These are phyloP conservation scores for Acrocera orbiculus DNA, from an alignment of 2,888 invertebrate species.

Conservation along the genomic window DNA sequence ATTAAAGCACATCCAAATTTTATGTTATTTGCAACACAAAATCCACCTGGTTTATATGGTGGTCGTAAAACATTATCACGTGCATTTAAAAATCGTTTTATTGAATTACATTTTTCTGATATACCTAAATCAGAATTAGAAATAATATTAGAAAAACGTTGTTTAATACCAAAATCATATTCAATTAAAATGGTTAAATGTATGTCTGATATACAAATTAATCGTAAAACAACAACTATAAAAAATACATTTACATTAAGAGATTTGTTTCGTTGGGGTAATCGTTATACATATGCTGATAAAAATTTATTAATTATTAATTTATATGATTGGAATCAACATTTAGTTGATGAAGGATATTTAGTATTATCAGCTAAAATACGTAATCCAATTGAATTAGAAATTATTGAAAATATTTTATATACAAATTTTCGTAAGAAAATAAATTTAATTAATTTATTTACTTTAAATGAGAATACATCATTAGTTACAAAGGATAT, in stretches of 20 bases:
- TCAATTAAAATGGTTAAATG: conserved; percentile 79
- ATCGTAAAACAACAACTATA: conserved; percentile 66
- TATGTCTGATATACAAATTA: conserved; percentile 75
- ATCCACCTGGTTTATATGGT: conserved; percentile 92
- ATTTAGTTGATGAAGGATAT: conserved; percentile 91
- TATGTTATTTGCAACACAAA: conserved; percentile 97
- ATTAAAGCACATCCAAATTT: conserved; percentile 89
- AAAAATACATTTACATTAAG: conserved; percentile 85
- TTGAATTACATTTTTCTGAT: conserved; percentile 91
- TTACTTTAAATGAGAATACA: conserved; percentile 46
- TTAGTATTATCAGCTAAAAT: conserved; percentile 86
- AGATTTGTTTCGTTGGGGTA: conserved; percentile 94
- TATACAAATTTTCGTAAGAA: conserved; percentile 62
- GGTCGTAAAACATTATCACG: conserved; percentile 90
- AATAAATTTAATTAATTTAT: conserved; percentile 52
- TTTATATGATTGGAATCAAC: conserved; percentile 92
- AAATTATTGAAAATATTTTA: conserved; percentile 61
- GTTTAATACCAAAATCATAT: conserved; percentile 72
- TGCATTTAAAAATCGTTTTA: conserved; percentile 94
- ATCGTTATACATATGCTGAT: conserved; percentile 67
- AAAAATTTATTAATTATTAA: conserved; percentile 34
- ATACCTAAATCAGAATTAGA: conserved; percentile 80
- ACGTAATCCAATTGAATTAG: conserved; percentile 62
- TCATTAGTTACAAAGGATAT: conserved; percentile 61
- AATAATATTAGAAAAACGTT: conserved; percentile 72